These are phyloP conservation scores for Gorsachius magnificus DNA, from an alignment of 2,797 vertebrate genomes.

Conservation along the genomic window DNA sequence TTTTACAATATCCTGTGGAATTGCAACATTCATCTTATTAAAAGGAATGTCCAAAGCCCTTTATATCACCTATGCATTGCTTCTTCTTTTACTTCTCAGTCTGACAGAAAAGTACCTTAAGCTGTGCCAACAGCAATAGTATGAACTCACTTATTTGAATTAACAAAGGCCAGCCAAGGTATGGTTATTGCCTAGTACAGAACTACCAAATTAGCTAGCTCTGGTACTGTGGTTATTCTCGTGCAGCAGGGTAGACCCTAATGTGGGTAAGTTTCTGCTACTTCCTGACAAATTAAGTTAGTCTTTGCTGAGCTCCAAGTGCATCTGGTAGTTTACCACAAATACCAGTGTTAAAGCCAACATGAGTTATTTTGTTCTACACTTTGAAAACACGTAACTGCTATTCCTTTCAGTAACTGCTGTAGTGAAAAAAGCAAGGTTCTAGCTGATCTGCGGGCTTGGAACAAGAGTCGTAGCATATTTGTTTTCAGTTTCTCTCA, in stretches of 20 bases:
- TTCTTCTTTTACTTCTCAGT: background rate
- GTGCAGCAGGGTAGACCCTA: background rate
- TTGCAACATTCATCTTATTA: background rate
- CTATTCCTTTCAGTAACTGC: background rate
- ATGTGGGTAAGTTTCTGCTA: background rate
- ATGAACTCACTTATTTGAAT: background rate
- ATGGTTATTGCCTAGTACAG: background rate
- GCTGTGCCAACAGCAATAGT: background rate
- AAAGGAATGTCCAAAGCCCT: background rate
- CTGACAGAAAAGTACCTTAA: background rate
- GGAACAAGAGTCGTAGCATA: background rate
- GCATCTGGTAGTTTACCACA: background rate
- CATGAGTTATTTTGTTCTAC: background rate
- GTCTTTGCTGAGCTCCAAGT: background rate
- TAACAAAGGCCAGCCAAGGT: background rate
- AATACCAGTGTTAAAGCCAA: background rate
- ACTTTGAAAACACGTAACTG: background rate
- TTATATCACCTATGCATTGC: background rate
- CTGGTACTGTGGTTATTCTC: background rate
- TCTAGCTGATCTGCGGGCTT: background rate
- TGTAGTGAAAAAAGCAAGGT: background rate
- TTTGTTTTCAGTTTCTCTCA: background rate
- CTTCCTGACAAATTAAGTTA: background rate
- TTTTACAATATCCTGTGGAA: background rate
- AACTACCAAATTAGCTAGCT: background rate